phyloP scores from a whole-genome alignment of 2,113 vertebrate species.

The Melozone crissalis region DNA sequence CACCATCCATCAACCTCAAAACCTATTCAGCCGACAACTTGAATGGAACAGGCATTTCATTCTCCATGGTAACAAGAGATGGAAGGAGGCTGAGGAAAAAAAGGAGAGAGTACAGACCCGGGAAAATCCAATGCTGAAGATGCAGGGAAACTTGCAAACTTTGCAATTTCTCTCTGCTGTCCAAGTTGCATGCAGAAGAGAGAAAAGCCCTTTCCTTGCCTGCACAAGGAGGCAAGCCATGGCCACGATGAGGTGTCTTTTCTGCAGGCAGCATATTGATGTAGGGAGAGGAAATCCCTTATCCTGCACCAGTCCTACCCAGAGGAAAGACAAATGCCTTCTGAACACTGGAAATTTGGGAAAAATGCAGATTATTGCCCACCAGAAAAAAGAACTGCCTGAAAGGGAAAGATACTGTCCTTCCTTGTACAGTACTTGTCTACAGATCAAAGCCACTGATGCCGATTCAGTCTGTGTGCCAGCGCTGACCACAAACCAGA shows the following conservation, averaged over 20 bases:
- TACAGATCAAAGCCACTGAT: neutral
- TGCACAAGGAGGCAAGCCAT: neutral
- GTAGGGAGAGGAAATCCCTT: neutral
- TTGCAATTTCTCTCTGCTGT: neutral
- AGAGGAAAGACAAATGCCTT: neutral
- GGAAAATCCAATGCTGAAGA: conserved; percentile 36
- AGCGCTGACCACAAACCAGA: neutral
- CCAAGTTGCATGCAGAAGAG: neutral
- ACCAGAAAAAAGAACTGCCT: neutral
- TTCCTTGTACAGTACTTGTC: neutral
- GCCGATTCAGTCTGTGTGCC: neutral
- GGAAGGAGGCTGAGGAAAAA: conserved; percentile 32
- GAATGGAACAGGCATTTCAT: conserved; percentile 70
- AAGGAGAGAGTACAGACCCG: neutral
- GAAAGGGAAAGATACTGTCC: neutral
- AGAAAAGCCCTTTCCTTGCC: neutral
- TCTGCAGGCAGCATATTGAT: neutral
- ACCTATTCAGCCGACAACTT: conserved; percentile 70
- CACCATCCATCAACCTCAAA: conserved; percentile 77
- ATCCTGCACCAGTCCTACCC: neutral
- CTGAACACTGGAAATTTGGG: neutral
- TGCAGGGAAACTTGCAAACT: conserved; percentile 17
- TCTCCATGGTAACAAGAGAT: conserved; percentile 73
- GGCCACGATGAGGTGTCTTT: neutral
- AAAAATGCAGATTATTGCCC: neutral